These are phyloP conservation scores for Acrocera orbiculus DNA, from an alignment of 2,888 invertebrate genomes.

Conservation along the genomic window DNA sequence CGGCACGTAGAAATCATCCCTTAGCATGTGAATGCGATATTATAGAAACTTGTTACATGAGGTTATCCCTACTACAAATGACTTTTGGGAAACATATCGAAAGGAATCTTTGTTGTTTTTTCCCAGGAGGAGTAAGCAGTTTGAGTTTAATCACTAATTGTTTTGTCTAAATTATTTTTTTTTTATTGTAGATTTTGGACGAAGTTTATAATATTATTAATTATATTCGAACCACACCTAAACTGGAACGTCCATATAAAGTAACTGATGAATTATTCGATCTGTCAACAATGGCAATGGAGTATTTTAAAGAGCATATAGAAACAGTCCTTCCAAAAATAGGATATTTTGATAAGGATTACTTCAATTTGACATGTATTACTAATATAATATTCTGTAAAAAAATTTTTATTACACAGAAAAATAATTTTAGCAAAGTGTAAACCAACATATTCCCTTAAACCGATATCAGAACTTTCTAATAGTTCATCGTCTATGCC, in stretches of 20 bases:
- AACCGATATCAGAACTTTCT: slow-evolving; percentile 23
- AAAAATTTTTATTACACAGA: slow-evolving; percentile 13
- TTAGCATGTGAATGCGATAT: slow-evolving; percentile 85
- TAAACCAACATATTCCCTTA: slow-evolving; percentile 17
- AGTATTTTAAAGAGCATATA: slow-evolving; percentile 88
- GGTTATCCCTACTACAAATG: slow-evolving; percentile 80
- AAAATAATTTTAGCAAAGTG: slow-evolving; percentile 17
- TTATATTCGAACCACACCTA: slow-evolving; percentile 65
- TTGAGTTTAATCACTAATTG: background rate
- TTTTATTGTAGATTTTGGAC: slow-evolving; percentile 57
- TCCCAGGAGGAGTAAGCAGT: slow-evolving; percentile 68
- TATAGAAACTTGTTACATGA: slow-evolving; percentile 82
- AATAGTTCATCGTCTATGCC: slow-evolving; percentile 32
- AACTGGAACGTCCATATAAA: slow-evolving; percentile 72
- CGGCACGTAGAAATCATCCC: slow-evolving; percentile 76
- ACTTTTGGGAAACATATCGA: slow-evolving; percentile 90
- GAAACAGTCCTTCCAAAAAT: slow-evolving; percentile 79
- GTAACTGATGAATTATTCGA: slow-evolving; percentile 89
- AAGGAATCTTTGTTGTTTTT: slow-evolving; percentile 82
- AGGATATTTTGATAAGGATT: slow-evolving; percentile 71
- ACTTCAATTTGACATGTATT: slow-evolving; percentile 42
- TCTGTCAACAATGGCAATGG: slow-evolving; percentile 94
- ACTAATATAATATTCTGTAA: background rate
- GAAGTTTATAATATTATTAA: slow-evolving; percentile 75
- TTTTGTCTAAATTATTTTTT: background rate